phyloP scores from a whole-genome alignment of 2,113 vertebrate genomes.

The Chelonoidis abingdonii region DNA sequence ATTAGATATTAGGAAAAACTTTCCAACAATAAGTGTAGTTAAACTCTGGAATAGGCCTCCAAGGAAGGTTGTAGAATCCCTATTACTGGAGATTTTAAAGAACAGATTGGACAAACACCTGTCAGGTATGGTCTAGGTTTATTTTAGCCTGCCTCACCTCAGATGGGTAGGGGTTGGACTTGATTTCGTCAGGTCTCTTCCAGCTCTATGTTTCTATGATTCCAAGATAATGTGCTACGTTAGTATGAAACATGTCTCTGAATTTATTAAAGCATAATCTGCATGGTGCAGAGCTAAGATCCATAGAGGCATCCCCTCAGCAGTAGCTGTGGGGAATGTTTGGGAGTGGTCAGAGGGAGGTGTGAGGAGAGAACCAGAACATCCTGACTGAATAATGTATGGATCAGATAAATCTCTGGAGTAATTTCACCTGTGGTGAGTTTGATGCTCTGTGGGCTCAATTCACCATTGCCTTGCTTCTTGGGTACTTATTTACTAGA shows the following conservation, averaged over 20 bases:
- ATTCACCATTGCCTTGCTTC: background rate
- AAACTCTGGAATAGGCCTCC: background rate
- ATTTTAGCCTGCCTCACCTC: background rate
- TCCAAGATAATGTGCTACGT: rapidly evolving
- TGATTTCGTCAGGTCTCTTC: background rate
- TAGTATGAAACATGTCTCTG: background rate
- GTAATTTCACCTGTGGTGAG: background rate
- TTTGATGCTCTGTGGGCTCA: background rate
- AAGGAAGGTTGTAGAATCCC: background rate
- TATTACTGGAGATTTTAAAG: background rate
- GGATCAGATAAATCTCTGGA: background rate
- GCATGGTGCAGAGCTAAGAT: background rate
- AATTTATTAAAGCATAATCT: background rate
- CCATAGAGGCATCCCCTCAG: background rate
- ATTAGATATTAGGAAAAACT: background rate
- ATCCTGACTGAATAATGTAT: background rate
- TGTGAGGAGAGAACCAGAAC: background rate
- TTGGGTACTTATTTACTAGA: background rate
- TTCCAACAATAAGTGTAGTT: background rate
- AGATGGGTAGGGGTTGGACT: background rate
- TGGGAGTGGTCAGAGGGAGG: background rate
- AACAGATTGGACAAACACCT: background rate
- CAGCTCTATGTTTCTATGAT: too few species aligned
- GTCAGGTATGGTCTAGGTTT: background rate
- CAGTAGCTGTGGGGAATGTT: background rate